A percentile compares a stretch with the other conserved stretches of the same genome.
phyloP scores from a whole-genome alignment of 2,797 vertebrate species.

The Crypturellus tataupa region DNA sequence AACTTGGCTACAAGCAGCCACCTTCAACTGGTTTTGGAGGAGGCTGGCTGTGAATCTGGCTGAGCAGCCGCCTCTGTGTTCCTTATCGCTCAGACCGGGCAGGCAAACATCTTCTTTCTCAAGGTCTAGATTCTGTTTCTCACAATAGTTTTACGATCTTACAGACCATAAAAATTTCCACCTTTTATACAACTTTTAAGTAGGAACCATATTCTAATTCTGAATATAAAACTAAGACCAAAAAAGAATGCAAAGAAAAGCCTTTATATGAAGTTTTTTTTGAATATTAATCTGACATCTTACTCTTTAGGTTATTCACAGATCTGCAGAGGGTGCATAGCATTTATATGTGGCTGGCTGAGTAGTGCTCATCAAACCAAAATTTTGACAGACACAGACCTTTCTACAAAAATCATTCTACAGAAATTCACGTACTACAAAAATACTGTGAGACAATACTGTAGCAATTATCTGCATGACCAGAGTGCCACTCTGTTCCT shows the following conservation, averaged over 20 bases:
- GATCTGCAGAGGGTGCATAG: too few relatives aligned
- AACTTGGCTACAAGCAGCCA: too few relatives aligned
- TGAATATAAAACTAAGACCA: background rate
- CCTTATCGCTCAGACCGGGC: too few relatives aligned
- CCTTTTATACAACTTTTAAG: background rate
- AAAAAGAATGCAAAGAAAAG: background rate
- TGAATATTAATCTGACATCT: background rate
- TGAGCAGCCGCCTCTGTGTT: too few relatives aligned
- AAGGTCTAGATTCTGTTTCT: too few relatives aligned
- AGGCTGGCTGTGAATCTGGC: too few relatives aligned
- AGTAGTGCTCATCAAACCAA: background rate
- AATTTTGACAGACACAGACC: background rate
- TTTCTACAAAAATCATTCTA: background rate
- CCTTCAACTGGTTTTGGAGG: too few relatives aligned
- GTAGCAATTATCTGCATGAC: background rate
- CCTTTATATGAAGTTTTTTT: rapidly evolving
- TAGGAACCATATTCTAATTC: background rate
- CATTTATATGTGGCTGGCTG: background rate
- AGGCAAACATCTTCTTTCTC: too few relatives aligned
- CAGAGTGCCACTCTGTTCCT: background rate
- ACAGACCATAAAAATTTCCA: too few relatives aligned
- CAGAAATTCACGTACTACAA: too few relatives aligned
- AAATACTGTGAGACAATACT: background rate
- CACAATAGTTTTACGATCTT: too few relatives aligned
- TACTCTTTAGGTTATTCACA: background rate